Percentiles rank a stretch among this genome's conserved stretches.
phyloP scores from a whole-genome alignment of 2,113 vertebrate genomes.

The Callospermophilus lateralis region DNA sequence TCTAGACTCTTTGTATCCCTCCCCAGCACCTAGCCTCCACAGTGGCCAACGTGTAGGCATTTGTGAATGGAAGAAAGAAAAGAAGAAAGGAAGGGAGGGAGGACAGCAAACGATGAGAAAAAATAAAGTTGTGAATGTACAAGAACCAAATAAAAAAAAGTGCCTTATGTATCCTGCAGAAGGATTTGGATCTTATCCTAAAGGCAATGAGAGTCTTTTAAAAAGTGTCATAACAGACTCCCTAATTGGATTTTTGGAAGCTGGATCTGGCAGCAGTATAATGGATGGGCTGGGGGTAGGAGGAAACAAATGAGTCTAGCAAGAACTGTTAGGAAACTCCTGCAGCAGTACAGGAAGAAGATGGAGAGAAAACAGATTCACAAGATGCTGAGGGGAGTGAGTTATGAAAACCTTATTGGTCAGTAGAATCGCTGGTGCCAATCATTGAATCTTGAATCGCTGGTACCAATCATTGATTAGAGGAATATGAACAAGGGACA shows the following conservation, averaged over 20 bases:
- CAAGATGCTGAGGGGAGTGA: neutral
- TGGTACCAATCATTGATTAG: neutral
- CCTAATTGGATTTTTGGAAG: neutral
- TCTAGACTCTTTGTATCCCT: neutral
- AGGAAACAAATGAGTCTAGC: neutral
- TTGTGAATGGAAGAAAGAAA: neutral
- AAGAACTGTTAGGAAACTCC: neutral
- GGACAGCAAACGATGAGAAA: neutral
- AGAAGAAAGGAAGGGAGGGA: neutral
- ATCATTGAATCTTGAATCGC: neutral
- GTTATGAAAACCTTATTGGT: neutral
- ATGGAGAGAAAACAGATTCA: neutral
- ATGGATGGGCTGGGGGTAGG: neutral
- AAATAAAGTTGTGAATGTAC: neutral
- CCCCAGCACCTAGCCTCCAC: neutral
- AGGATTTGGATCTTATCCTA: constrained; percentile 9
- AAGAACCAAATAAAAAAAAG: constrained; percentile 15
- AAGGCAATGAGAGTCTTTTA: neutral
- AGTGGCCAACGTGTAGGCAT: neutral
- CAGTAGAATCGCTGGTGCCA: neutral
- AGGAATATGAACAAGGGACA: neutral
- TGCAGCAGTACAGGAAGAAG: neutral
- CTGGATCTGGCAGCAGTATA: neutral
- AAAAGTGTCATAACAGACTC: neutral
- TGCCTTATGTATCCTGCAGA: neutral